phyloP scores from a whole-genome alignment of 2,113 vertebrate species.

The Caretta caretta region DNA sequence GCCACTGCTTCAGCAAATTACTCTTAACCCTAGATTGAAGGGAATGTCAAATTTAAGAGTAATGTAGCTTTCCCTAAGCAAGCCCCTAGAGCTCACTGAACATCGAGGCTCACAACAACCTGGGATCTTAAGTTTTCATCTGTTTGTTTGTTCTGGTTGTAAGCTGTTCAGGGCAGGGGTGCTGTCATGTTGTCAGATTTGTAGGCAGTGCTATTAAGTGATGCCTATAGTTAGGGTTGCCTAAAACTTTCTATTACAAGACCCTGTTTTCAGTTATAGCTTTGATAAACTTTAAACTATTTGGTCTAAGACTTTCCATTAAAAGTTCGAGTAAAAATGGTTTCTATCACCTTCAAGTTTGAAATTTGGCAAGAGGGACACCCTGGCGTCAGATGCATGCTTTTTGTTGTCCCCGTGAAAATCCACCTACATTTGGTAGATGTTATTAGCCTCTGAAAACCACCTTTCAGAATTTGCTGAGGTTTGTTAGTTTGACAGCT shows the following conservation, averaged over 20 bases:
- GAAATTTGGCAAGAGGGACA: not conserved
- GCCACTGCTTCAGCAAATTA: not conserved
- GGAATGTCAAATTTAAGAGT: not conserved
- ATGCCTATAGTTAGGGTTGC: accelerated
- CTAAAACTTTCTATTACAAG: not conserved
- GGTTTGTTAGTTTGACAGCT: not conserved
- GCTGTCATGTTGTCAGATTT: not conserved
- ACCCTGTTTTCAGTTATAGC: not conserved
- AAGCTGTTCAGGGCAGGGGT: not conserved
- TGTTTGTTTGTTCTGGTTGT: not conserved
- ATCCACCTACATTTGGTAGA: accelerated
- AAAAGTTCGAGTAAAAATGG: not conserved
- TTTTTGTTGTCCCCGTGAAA: not conserved
- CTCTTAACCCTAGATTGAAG: not conserved
- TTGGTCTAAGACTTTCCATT: not conserved
- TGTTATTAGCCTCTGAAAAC: not conserved
- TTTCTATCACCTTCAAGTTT: not conserved
- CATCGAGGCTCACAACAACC: accelerated
- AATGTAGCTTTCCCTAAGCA: not conserved
- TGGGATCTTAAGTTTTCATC: not conserved
- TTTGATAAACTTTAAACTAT: not conserved
- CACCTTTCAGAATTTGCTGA: not conserved
- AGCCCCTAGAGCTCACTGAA: not conserved
- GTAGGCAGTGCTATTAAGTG: not conserved
- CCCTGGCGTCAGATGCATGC: not conserved